phyloP scores from a whole-genome alignment of 30 jellyfish, hydroid and myxozoan species.

The Hydractinia symbiolongicarpus region DNA sequence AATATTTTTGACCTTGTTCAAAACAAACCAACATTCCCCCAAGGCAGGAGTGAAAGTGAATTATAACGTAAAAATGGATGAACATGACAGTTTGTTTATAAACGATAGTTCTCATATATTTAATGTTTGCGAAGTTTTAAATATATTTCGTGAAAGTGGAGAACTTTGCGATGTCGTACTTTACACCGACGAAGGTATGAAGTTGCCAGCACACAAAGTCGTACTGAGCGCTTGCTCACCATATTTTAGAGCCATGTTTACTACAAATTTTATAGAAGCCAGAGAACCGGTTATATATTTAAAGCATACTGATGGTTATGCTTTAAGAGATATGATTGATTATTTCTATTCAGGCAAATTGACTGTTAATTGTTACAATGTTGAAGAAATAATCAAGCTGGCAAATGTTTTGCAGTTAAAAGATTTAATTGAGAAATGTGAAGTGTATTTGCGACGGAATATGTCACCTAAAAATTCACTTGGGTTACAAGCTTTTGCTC shows the following conservation, averaged over 20 bases:
- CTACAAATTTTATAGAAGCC: slow-evolving; percentile 78
- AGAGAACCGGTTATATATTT: slow-evolving; percentile 44
- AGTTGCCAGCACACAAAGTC: slow-evolving; percentile 80
- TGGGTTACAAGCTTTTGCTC: slow-evolving; percentile 72
- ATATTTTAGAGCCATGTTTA: slow-evolving; percentile 87
- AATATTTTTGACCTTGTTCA: background rate
- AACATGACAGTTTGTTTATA: slow-evolving; percentile 49
- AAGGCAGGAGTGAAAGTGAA: background rate
- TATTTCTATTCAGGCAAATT: slow-evolving; percentile 74
- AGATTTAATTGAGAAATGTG: slow-evolving; percentile 54
- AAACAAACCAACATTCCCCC: background rate
- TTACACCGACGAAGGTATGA: slow-evolving; percentile 39
- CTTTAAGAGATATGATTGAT: slow-evolving; percentile 62
- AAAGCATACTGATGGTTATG: slow-evolving; percentile 71
- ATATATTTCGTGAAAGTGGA: slow-evolving; percentile 76
- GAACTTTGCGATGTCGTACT: slow-evolving; percentile 84
- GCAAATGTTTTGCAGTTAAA: slow-evolving; percentile 56
- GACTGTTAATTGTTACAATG: slow-evolving; percentile 44
- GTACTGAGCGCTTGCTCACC: slow-evolving; percentile 96
- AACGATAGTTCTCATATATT: slow-evolving; percentile 49
- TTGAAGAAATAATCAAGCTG: slow-evolving; percentile 64
- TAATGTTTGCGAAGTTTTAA: slow-evolving; percentile 54
- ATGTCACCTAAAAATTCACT: slow-evolving; percentile 64
- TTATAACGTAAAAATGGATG: slow-evolving; percentile 33
- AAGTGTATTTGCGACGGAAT: slow-evolving; percentile 80